Evolutionary conservation across 2,797 vertebrate species (phyloP), one percentile per base, ranked within the genome.

Genomic region (Caiman crocodilus): DNA sequence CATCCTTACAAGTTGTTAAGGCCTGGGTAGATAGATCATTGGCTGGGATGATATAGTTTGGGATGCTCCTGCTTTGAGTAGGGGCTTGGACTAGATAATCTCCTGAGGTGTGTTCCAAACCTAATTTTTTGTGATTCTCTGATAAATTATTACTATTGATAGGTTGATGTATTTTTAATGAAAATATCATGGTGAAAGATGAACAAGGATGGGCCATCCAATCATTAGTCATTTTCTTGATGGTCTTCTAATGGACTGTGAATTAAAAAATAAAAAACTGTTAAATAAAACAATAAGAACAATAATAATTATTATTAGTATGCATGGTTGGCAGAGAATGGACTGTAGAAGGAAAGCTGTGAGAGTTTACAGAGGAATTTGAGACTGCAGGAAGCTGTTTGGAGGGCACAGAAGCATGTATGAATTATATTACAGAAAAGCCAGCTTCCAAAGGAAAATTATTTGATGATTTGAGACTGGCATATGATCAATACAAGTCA

Each of bases 341-440:
- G 84, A 87, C 87, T 87, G 71, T 79, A 95, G 81, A 85, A 92
- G 80, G 63, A 76, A 93, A 63, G 71, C 71, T 57, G 18, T 84
- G n/a, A 82, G n/a, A 25, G 2, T 92, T 94, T 5, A 4, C 78
- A 90, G 56, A 71, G 65, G 21, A 93, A 87, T 95, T 96, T 83
- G 91, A 78, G 28, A 42, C 60, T 64, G 58, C 67, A 42, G 76
- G 42, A 77, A 57, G 56, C 30, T 86, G 79, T 82, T 42, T 9
- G 26, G 87, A 93, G 88, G 87, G 89, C 89, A 92, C 0, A 4
- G 9, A 55, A 85, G 16, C 0, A 0, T 57, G 42, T 57, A 87
- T 75, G 18, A 32, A 25, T 9, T 89, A 14, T 61, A 67, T 78
- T 84, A 6, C 14, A 84, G 79, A 89, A 96, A 92, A 93, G 25